phyloP scores from a whole-genome alignment of 2,888 invertebrate genomes.

The Cosmia pyralina region DNA sequence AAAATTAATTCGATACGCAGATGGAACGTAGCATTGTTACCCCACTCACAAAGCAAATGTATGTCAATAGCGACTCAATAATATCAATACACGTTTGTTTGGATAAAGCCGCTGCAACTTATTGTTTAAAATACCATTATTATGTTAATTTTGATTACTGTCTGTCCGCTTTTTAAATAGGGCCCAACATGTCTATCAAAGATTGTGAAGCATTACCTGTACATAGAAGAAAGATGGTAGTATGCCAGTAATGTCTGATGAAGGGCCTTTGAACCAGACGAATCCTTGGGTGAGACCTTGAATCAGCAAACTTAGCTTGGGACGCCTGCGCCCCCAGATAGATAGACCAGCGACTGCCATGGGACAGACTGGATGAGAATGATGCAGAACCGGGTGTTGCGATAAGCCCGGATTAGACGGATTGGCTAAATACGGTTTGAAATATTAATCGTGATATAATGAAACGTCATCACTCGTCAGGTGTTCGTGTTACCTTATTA shows the following conservation, averaged over 20 bases:
- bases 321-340: neutral
- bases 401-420: neutral
- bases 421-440: too few species aligned
- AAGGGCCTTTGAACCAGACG: neutral
- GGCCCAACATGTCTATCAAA: too few species aligned
- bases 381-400: neutral
- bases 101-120: conserved; percentile 29
- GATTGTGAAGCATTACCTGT: neutral
- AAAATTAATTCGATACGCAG: conserved; percentile 48
- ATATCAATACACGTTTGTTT: conserved; percentile 46
- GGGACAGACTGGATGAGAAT: neutral
- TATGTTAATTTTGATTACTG: conserved; percentile 1
- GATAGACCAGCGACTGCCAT: neutral
- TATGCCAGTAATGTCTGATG: neutral
- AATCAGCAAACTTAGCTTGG: neutral
- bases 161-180: conserved; percentile 10
- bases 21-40: conserved; percentile 52
- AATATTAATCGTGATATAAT: neutral
- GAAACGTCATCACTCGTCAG: neutral
- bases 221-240: neutral
- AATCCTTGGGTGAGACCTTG: neutral
- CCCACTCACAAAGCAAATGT: conserved; percentile 47
- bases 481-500: neutral
- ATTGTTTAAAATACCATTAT: conserved; percentile 44
- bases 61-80: conserved; percentile 50